phyloP scores from a whole-genome alignment of 2,113 vertebrate species.

The Acinonyx jubatus region DNA sequence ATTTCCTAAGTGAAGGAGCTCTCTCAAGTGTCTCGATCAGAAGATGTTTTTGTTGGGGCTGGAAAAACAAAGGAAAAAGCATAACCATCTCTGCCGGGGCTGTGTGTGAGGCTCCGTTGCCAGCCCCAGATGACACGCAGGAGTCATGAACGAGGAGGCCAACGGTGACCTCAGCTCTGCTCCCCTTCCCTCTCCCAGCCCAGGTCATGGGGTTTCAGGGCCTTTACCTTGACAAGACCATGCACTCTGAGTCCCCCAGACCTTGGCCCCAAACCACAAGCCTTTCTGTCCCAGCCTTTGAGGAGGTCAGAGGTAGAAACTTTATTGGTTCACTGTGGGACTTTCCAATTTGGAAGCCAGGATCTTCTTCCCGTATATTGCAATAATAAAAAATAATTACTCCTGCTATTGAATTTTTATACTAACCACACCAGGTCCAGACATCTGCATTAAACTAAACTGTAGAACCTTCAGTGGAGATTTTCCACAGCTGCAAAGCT shows the following conservation, averaged over 20 bases:
- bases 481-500: conserved; percentile 61
- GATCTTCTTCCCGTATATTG: conserved; percentile 56
- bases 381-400: conserved; percentile 66
- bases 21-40: background rate
- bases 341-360: conserved; percentile 65
- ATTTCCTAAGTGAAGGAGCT: background rate
- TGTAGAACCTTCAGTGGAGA: conserved; percentile 4
- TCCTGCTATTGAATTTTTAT: conserved; percentile 50
- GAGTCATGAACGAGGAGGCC: background rate
- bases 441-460: conserved; percentile 59
- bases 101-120: background rate
- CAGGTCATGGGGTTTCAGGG: background rate
- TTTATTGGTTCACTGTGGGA: conserved; percentile 21
- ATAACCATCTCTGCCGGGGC: background rate
- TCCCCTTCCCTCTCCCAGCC: background rate
- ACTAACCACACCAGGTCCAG: conserved; percentile 47
- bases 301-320: conserved; percentile 45
- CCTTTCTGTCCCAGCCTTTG: background rate
- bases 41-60: conserved; percentile 10
- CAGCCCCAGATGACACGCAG: background rate
- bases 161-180: conserved; percentile 34
- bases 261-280: background rate
- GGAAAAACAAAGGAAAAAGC: background rate
- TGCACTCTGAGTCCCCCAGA: background rate
- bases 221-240: background rate